Percentiles rank a stretch among this genome's conserved stretches.
These are phyloP conservation scores for Rotaria socialis DNA, from an alignment of 2,888 invertebrate genomes.

Conservation along the genomic window DNA sequence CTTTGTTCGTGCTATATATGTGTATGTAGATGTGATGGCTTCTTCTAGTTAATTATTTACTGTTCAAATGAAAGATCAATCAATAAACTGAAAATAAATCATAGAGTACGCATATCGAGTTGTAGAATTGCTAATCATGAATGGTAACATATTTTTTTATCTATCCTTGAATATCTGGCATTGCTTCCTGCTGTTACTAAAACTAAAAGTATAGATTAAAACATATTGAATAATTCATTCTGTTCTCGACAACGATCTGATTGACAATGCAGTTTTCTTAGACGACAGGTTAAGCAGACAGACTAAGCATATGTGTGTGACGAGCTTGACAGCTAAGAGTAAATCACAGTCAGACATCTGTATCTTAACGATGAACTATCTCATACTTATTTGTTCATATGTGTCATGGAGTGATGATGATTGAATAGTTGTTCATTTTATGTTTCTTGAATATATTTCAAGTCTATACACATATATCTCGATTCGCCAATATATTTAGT, in stretches of 20 bases:
- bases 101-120: not conserved
- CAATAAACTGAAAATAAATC: not conserved
- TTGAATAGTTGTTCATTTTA: not conserved
- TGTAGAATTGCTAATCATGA: not conserved
- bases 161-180: constrained; percentile 2
- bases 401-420: constrained; percentile 23
- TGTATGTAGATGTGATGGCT: too few species aligned
- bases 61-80: not conserved
- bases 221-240: not conserved
- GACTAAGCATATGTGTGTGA: not conserved
- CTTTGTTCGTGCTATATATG: not conserved
- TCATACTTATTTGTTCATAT: not conserved
- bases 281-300: not conserved
- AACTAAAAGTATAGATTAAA: not conserved
- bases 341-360: constrained; percentile 1
- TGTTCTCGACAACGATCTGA: not conserved
- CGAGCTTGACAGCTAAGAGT: not conserved
- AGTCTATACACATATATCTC: not conserved
- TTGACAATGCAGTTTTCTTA: not conserved
- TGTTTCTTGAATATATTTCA: not conserved
- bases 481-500: not conserved
- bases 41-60: not conserved
- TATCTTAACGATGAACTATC: not conserved
- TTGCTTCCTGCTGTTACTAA: not conserved
- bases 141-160: not conserved